phyloP scores from a whole-genome alignment of 2,797 vertebrate species.

The Tachyglossus aculeatus region DNA sequence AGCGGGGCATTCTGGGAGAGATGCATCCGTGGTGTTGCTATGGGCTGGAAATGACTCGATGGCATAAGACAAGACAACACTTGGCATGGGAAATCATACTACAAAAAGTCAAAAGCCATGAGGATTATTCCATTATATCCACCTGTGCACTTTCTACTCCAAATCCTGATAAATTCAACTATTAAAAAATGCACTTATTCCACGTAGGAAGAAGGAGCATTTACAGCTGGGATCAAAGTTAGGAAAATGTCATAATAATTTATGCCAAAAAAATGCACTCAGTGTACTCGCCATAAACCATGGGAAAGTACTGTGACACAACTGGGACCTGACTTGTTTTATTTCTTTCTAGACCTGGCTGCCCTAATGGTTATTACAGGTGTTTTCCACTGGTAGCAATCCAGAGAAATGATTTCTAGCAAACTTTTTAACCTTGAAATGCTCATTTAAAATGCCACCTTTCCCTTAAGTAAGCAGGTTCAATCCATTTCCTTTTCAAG shows the following conservation, averaged over 20 bases:
- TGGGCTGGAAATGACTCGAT: too few species aligned
- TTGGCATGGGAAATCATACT: too few species aligned
- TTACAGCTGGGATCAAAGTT: background rate
- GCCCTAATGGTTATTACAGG: constrained; percentile 42
- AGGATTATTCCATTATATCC: background rate
- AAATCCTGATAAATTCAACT: background rate
- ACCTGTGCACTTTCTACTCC: background rate
- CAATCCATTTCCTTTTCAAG: constrained; percentile 46
- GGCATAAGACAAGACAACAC: too few species aligned
- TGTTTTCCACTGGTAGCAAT: constrained; percentile 23
- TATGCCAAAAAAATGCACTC: background rate
- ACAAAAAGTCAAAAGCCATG: background rate
- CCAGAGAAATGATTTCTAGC: constrained; percentile 29
- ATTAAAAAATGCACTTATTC: background rate
- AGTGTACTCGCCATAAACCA: background rate
- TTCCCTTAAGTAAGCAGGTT: constrained; percentile 47
- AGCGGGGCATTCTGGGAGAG: too few species aligned
- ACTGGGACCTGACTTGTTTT: background rate
- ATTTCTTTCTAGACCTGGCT: constrained; percentile 26
- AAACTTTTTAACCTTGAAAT: constrained; percentile 52
- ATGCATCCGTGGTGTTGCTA: too few species aligned
- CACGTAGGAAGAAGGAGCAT: background rate
- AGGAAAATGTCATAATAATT: background rate
- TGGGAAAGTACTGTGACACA: background rate
- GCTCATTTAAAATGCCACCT: constrained; percentile 50